Evolutionary conservation across 2,797 vertebrate genomes (phyloP).

Genomic region (Sardinella longiceps): DNA sequence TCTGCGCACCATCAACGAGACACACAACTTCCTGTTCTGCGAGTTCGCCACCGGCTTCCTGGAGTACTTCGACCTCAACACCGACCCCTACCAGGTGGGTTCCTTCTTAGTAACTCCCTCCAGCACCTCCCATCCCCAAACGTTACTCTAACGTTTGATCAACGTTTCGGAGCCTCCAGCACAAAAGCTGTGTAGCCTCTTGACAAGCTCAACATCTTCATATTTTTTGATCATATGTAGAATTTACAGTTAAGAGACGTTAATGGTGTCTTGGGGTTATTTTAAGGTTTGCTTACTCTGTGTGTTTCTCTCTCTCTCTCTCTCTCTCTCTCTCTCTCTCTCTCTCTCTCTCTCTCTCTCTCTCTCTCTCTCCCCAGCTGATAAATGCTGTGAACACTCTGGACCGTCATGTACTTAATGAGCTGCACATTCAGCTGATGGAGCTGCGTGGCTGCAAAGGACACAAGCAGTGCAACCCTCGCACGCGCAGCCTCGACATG

Average conservation of each 20-base stretch:
- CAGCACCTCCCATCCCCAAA: background rate
- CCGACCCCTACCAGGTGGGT: slow-evolving; percentile 86
- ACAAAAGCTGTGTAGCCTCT: no score
- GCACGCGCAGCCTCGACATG: slow-evolving; percentile 85
- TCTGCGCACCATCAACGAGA: slow-evolving; percentile 87
- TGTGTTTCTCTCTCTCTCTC: background rate
- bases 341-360: slow-evolving; percentile 5
- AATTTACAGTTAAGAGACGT: no score
- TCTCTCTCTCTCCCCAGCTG: slow-evolving; percentile 71
- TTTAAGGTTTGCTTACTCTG: background rate
- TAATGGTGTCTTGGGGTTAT: background rate
- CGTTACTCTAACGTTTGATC: no score
- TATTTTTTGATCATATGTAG: no score
- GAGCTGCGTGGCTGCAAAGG: slow-evolving; percentile 91
- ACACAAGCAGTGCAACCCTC: slow-evolving; percentile 92
- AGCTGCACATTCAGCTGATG: slow-evolving; percentile 91
- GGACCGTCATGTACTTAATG: slow-evolving; percentile 86
- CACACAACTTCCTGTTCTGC: slow-evolving; percentile 90
- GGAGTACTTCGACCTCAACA: slow-evolving; percentile 89
- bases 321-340: background rate
- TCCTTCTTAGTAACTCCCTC: background rate
- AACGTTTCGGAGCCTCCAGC: no score
- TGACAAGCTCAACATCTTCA: no score
- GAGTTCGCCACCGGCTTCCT: slow-evolving; percentile 90
- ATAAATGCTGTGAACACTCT: slow-evolving; percentile 89